Evolutionary conservation across 2,113 vertebrate genomes (phyloP).

Genomic region (Corapipo altera): DNA sequence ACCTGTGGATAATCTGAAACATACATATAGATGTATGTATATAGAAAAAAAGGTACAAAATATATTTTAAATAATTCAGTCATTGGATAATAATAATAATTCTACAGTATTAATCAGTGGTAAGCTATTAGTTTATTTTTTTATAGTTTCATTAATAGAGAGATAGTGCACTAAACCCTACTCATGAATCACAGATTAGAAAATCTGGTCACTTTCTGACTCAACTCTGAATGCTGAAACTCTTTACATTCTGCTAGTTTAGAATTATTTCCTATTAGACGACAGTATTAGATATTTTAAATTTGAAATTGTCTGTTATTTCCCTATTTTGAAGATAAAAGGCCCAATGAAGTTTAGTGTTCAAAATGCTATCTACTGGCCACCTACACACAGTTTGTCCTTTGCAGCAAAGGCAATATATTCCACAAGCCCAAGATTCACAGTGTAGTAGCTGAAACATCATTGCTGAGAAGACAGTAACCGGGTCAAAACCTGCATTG

Average conservation of each 20-base stretch:
- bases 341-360: not conserved
- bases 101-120: not conserved
- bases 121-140: not conserved
- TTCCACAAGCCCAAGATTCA: not conserved
- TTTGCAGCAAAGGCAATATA: not conserved
- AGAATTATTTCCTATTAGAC: not conserved
- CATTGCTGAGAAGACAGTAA: not conserved
- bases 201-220: not conserved
- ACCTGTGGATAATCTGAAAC: not conserved
- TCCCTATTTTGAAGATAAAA: not conserved
- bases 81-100: not conserved
- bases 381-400: not conserved
- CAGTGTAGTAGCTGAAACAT: not conserved
- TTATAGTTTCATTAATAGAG: not conserved
- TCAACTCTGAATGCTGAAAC: not conserved
- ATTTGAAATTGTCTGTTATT: not conserved
- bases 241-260: not conserved
- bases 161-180: not conserved
- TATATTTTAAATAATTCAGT: not conserved
- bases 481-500: not conserved
- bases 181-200: not conserved
- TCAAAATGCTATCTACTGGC: not conserved
- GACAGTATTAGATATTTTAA: not conserved
- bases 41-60: not conserved
- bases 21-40: not conserved